A percentile compares a stretch with the other conserved stretches of the same genome.
phyloP scores from a whole-genome alignment of 2,888 invertebrate genomes.

The Frankliniella intonsa region DNA sequence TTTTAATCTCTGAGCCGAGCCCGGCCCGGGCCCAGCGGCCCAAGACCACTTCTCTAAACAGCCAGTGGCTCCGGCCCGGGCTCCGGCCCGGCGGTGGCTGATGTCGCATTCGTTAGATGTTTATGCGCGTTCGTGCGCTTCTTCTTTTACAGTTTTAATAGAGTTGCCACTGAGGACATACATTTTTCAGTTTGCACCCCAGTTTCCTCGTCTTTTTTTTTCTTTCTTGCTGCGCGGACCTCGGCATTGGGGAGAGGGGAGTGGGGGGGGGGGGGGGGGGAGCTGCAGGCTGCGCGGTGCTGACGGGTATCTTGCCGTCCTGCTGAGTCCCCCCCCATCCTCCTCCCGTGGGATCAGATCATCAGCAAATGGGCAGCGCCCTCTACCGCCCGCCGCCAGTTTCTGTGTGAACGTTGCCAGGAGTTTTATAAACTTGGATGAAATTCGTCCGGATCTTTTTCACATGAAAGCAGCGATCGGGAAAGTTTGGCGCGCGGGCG shows the following conservation, averaged over 20 bases:
- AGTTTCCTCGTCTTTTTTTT: not conserved
- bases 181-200: not conserved
- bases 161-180: not conserved
- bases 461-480: not conserved
- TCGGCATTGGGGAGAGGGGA: not conserved
- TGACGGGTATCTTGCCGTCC: too few relatives aligned
- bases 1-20: not conserved
- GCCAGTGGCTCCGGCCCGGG: not conserved
- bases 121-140: not conserved
- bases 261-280: not conserved
- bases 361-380: too few relatives aligned
- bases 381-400: too few relatives aligned
- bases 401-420: too few relatives aligned
- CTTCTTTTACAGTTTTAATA: not conserved
- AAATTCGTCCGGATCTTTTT: not conserved
- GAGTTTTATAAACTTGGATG: too few relatives aligned
- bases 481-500: not conserved
- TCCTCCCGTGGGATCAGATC: too few relatives aligned
- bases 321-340: too few relatives aligned
- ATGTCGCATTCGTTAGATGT: not conserved
- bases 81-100: not conserved
- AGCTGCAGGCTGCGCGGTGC: too few relatives aligned
- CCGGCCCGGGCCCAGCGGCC: not conserved
- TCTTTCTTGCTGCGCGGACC: not conserved
- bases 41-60: too few relatives aligned